Percentiles rank a stretch among this genome's conserved stretches.
Conservation (phyloP, 2,888 invertebrate species). For the Heliconius hortense region DNA sequence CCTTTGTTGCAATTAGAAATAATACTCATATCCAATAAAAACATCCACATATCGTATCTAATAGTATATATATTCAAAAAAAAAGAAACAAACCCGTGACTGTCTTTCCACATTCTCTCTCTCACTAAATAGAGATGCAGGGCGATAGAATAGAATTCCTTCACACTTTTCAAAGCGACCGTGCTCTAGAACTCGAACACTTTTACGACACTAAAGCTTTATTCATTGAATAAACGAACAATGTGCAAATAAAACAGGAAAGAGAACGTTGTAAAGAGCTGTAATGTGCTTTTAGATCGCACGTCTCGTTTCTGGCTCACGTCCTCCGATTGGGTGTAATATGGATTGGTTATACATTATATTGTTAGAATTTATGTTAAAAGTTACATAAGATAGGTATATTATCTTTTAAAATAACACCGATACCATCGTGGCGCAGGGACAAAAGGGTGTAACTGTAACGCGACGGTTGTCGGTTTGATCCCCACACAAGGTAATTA, state of each 20-base stretch:
- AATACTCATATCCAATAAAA: background rate
- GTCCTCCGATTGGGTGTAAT: conserved; percentile 41
- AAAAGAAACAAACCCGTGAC: background rate
- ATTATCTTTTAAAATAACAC: no score
- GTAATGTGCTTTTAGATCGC: conserved; percentile 25
- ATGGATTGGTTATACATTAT: conserved; percentile 58
- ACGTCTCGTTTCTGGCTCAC: conserved; percentile 20
- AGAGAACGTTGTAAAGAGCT: conserved; percentile 22
- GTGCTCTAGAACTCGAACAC: conserved; percentile 12
- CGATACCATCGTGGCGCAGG: no score
- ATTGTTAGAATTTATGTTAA: conserved; percentile 33
- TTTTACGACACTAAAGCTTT: conserved; percentile 14
- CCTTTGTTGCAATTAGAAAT: background rate
- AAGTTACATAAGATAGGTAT: background rate
- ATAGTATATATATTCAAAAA: background rate
- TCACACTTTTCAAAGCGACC: conserved; percentile 1
- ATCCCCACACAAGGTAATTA: no score
- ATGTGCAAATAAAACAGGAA: conserved; percentile 22
- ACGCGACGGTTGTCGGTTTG: no score
- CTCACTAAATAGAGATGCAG: background rate
- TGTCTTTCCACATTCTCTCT: background rate
- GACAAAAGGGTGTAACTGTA: no score
- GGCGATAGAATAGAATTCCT: conserved; percentile 11
- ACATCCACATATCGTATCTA: background rate
- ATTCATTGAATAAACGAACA: conserved; percentile 22